Base-by-base conservation (phyloP, 1,140 invertebrate genomes). In the Neodiprion pinetum region DNA sequence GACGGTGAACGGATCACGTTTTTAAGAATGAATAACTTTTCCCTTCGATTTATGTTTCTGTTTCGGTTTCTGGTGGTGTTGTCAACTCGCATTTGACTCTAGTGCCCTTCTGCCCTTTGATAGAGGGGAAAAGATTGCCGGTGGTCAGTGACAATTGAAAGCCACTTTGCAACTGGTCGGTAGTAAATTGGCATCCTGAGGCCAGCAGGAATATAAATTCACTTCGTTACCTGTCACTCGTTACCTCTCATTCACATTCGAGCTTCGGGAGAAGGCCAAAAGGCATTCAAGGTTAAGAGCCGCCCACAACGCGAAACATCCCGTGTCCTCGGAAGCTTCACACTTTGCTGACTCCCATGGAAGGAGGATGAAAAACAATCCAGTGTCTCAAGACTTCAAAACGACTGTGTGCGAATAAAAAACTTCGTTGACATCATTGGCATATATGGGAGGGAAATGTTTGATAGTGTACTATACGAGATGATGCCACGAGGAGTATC, bases 151-250 rank as follows among this genome's bases (percentile, higher is more conserved):
- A 61, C 11, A 61, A 61, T 61, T 61, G 53, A 61, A 61, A 61
- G 11, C n/a, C 53, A 9, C 7, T 61, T 5, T 61, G 53, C 53
- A 61, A 61, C 11, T 14, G 53, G 53, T 17, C 53, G 9, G 53
- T 61, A 61, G 53, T 61, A 61, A 61, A 61, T 14, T 9, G 53
- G 53, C n/a, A 61, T 61, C 53, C 53, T 14, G n/a, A 61, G 53
- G 53, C 9, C 11, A 66, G 74, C 80, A 81, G 82, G 84, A 84
- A 80, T 83, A 84, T 83, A 85, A 85, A 85, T 84, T 77, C 79
- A 77, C 72, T 67, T 66, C 66, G 74, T 78, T 76, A 80, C 77
- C 75, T 80, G 81, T 79, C 84, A 84, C 83, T 61, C 53, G 53
- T 69, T 82, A 84, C 76, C 61, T 75, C 76, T 72, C 76, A 78